Conservation (phyloP, 2,888 invertebrate genomes). For the Nemapogon koenigi region DNA sequence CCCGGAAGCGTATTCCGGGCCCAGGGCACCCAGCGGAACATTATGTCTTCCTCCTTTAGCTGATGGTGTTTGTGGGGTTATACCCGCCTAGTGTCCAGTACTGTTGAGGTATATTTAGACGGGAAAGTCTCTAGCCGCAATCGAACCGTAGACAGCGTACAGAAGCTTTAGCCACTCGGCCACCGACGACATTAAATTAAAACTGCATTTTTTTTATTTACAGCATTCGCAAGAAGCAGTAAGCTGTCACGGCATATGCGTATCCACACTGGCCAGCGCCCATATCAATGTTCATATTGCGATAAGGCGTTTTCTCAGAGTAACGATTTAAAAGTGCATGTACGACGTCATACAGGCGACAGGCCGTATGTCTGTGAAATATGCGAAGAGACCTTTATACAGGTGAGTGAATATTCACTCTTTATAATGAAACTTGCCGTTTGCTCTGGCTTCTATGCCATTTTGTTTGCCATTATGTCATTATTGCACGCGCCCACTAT, state of each 20-base stretch:
- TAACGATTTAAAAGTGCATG: constrained; percentile 73
- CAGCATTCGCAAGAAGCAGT: constrained; percentile 67
- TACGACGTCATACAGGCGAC: constrained; percentile 73
- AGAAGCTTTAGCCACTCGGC: no score
- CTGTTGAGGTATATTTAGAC: no score
- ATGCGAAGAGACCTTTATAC: constrained; percentile 73
- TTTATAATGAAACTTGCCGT: no score
- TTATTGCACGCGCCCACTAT: background rate
- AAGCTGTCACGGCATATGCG: constrained; percentile 69
- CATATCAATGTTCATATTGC: constrained; percentile 66
- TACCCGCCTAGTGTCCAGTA: no score
- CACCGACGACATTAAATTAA: no score
- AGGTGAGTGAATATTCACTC: constrained; percentile 35
- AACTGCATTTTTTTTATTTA: constrained; percentile 17
- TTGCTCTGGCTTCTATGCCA: background rate
- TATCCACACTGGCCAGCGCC: constrained; percentile 62
- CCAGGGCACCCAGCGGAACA: no score
- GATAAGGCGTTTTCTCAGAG: constrained; percentile 71
- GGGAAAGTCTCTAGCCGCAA: no score
- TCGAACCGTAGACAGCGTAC: no score
- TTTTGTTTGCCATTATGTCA: background rate
- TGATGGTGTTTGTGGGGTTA: no score
- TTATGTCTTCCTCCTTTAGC: no score
- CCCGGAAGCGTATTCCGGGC: no score
- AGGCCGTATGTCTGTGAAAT: constrained; percentile 71